Evolutionary conservation across 2,888 invertebrate genomes (phyloP).

Genomic region (Lycophotia porphyrea): DNA sequence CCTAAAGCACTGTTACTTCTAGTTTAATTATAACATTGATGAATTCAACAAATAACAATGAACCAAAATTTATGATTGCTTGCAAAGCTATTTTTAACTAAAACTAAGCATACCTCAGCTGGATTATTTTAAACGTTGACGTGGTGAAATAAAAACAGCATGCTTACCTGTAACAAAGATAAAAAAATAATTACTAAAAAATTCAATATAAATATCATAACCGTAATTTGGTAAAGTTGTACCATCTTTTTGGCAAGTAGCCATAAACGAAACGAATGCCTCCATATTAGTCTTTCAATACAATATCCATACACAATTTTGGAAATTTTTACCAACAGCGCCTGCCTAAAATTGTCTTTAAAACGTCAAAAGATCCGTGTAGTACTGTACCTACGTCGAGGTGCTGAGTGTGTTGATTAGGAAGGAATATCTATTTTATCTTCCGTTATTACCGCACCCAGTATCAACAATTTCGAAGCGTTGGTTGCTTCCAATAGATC

Average conservation of each 20-base stretch:
- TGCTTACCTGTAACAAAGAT: constrained; percentile 57
- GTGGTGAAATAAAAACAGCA: constrained; percentile 4
- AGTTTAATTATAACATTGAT: background rate
- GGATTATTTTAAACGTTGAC: background rate
- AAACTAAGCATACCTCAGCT: constrained; percentile 31
- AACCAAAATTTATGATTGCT: background rate
- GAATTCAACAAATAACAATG: background rate
- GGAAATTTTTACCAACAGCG: background rate
- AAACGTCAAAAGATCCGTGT: background rate
- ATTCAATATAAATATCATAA: background rate
- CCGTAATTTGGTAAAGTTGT: background rate
- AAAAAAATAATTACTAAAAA: constrained; percentile 2
- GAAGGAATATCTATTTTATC: constrained; percentile 1
- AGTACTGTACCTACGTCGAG: background rate
- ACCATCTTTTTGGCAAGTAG: background rate
- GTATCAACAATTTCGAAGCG: background rate
- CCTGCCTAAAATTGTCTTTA: background rate
- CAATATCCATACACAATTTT: background rate
- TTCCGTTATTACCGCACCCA: background rate
- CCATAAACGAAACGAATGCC: background rate
- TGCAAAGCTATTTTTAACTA: constrained; percentile 1
- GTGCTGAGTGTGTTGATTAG: background rate
- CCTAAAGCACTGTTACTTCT: background rate
- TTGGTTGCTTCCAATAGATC: background rate
- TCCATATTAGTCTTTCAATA: background rate